phyloP scores from a whole-genome alignment of 1,140 invertebrate genomes.

The Ceratina calcarata region DNA sequence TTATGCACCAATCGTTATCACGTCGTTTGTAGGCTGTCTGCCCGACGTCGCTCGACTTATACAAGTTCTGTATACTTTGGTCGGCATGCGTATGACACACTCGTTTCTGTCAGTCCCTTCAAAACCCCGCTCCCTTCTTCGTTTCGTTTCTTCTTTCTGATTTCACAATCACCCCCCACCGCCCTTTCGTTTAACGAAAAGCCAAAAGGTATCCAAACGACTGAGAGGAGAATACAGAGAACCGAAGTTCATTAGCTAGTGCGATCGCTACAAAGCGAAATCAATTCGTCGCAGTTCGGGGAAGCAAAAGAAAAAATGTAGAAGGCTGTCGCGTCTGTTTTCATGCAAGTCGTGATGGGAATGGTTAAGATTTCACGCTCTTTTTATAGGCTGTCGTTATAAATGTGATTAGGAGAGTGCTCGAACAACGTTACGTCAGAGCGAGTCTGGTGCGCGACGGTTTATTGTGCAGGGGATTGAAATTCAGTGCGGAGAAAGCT shows the following conservation, averaged over 20 bases:
- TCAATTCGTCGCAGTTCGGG: conserved; percentile 59
- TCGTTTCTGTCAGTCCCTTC: conserved; percentile 60
- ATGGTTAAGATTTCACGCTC: too few relatives aligned
- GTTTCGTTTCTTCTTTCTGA: too few relatives aligned
- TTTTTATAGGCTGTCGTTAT: not conserved
- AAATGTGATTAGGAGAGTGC: not conserved
- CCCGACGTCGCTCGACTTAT: conserved; percentile 67
- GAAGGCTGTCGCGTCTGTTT: conserved; percentile 20
- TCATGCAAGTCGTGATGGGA: conserved; percentile 12
- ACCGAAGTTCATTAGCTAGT: conserved; percentile 12
- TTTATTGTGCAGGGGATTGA: conserved; percentile 1
- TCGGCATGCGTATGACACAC: conserved; percentile 57
- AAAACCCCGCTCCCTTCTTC: conserved; percentile 70
- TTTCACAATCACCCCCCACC: too few relatives aligned
- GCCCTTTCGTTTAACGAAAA: not conserved
- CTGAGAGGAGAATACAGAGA: not conserved
- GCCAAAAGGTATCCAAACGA: not conserved
- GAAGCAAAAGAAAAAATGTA: conserved; percentile 38
- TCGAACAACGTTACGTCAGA: not conserved
- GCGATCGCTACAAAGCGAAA: conserved; percentile 67
- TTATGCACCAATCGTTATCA: conserved; percentile 42
- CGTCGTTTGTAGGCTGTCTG: conserved; percentile 67
- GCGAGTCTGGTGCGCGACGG: not conserved
- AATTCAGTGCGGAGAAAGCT: conserved; percentile 4
- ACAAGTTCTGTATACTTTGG: conserved; percentile 54